Evolutionary conservation across 2,888 invertebrate genomes (phyloP), one percentile per base, ranked within the genome.

Genomic region (Nemoura dubitans): DNA sequence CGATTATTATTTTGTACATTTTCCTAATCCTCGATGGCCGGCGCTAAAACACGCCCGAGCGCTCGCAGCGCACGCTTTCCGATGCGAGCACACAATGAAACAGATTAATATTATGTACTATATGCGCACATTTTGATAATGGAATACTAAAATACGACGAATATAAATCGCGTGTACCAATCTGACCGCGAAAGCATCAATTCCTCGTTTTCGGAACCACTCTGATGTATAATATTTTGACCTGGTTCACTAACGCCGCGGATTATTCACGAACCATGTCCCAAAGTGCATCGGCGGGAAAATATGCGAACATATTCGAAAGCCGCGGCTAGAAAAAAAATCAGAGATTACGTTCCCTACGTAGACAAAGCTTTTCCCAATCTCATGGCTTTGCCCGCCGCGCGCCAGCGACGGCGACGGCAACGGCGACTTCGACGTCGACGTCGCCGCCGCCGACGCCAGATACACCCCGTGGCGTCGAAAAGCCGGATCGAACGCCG

Each of bases 311-410:
- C 59, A 14, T 59, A 21, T 59, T 16, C 59, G 59, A 59, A 59
- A 7, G 10, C 21, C 2, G 14, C 10, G 59, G 59, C 14, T 59
- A 59, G n/a, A n/a, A n/a, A 21, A 59, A 21, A 59, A 59, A 21
- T 10, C 59, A 59, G 78, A 78, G 78, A 78, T 78, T 78, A 78
- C 78, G 27, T 14, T 27, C 26, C 76, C 3, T 78, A 6, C 28
- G 27, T 26, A 27, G 78, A 78, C 78, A 78, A 78, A 78, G 78
- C 78, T 78, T 78, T 78, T 78, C 78, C n/a, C 78, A 78, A 78
- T 78, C 78, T 36, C n/a, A n/a, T 36, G 5, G 36, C 36, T 78
- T 78, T 2, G 78, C 78, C 25, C n/a, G 10, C 26, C 76, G 5
- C 76, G 36, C 36, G 36, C 3, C 36, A 10, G 5, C 36, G 36